Conservation (phyloP, 2,113 vertebrate genomes). For the Mus pahari region DNA sequence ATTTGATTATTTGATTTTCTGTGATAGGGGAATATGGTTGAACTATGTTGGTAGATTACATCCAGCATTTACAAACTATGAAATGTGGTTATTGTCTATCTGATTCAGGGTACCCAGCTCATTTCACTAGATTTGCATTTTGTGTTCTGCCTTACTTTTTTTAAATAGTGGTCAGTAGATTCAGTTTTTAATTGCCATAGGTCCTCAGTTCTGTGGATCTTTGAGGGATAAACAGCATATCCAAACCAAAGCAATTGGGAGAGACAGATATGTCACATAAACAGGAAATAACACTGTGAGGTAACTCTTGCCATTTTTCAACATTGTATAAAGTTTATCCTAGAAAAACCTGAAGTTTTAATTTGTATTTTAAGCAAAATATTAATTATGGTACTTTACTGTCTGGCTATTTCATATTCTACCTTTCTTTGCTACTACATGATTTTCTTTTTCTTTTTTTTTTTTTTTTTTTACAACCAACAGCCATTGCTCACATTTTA, state of each 20-base stretch:
- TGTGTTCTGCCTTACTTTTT: background rate
- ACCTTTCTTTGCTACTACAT: constrained; percentile 16
- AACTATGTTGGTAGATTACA: background rate
- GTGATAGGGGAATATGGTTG: background rate
- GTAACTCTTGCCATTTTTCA: background rate
- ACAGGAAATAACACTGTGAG: background rate
- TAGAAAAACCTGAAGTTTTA: background rate
- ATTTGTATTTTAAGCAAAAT: background rate
- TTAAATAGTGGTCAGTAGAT: background rate
- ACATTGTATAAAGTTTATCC: background rate
- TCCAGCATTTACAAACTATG: background rate
- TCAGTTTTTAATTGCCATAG: background rate
- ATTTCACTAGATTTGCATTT: background rate
- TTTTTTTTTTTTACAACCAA: background rate
- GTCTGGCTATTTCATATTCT: background rate
- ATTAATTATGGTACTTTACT: constrained; percentile 22
- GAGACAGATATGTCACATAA: background rate
- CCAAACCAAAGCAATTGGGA: background rate
- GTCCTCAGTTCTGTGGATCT: background rate
- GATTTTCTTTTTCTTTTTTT: too few relatives aligned
- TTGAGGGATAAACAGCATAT: background rate
- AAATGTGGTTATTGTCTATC: background rate
- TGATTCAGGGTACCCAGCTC: background rate
- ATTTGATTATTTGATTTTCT: background rate
- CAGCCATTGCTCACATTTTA: background rate